A percentile compares a stretch with the other conserved stretches of the same genome.
These are phyloP conservation scores for Operophtera brumata DNA, from an alignment of 2,888 invertebrate genomes.

Conservation along the genomic window DNA sequence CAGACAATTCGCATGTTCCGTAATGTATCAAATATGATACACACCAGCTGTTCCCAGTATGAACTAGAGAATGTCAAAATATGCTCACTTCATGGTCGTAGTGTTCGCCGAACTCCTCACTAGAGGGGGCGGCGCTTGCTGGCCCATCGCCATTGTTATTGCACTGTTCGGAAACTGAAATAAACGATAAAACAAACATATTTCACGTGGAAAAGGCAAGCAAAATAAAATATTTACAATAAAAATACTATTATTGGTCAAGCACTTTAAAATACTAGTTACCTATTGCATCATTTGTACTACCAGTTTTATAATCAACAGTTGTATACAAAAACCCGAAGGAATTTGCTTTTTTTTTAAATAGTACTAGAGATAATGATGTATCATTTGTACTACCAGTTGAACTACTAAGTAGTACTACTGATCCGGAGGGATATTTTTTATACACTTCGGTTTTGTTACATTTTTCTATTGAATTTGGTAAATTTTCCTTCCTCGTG, in stretches of 20 bases:
- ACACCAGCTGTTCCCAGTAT: slow-evolving; percentile 34
- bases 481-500: not conserved
- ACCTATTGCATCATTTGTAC: no score
- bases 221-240: slow-evolving; percentile 16
- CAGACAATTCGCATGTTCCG: slow-evolving; percentile 1
- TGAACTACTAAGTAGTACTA: no score
- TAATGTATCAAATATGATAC: slow-evolving; percentile 16
- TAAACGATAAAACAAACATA: slow-evolving; percentile 58
- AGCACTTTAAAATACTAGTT: no score
- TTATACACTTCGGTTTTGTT: no score
- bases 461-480: not conserved
- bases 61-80: slow-evolving; percentile 34
- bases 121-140: slow-evolving; percentile 79
- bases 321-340: no score
- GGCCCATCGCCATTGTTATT: slow-evolving; percentile 77
- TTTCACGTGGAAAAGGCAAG: slow-evolving; percentile 36
- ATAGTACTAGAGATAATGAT: no score
- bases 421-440: no score
- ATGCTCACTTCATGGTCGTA: slow-evolving; percentile 76
- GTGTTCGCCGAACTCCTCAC: slow-evolving; percentile 80
- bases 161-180: slow-evolving; percentile 79
- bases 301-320: no score
- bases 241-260: not conserved
- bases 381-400: no score
- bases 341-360: no score